Percentiles rank a stretch among this genome's conserved stretches.
These are phyloP conservation scores for Pseudomugil gertrudae DNA, from an alignment of 2,797 vertebrate species.

Conservation along the genomic window DNA sequence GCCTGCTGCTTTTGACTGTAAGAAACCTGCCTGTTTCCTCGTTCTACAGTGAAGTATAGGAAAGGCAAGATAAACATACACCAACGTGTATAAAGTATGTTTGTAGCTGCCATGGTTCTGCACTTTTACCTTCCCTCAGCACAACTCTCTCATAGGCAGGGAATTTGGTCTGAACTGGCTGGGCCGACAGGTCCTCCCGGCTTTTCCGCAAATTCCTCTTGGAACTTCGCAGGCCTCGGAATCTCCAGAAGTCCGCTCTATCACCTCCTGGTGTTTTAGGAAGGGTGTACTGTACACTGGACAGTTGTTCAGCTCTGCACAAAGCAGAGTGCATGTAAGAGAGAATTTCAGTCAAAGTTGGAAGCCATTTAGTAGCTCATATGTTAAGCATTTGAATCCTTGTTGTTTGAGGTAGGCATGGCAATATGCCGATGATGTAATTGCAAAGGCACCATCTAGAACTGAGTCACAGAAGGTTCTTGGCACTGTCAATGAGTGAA, in stretches of 20 bases:
- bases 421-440: background rate
- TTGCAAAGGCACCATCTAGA: background rate
- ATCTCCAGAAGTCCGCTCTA: constrained; percentile 97
- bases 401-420: background rate
- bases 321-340: background rate
- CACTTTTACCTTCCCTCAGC: constrained; percentile 91
- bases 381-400: background rate
- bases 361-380: background rate
- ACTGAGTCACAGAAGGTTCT: background rate
- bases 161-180: constrained; percentile 98
- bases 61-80: background rate
- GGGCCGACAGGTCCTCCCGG: constrained; percentile 96
- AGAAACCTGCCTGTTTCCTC: background rate
- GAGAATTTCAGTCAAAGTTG: constrained; percentile 6
- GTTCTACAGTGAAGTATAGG: background rate
- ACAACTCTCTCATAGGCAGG: constrained; percentile 98
- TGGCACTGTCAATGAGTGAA: background rate
- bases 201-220: constrained; percentile 98
- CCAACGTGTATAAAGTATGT: background rate
- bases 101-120: background rate
- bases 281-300: constrained; percentile 97
- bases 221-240: constrained; percentile 94
- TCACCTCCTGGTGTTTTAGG: constrained; percentile 97
- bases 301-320: constrained; percentile 93
- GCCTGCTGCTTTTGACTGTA: background rate